Evolutionary conservation across 1,140 invertebrate genomes (phyloP), one percentile per base, ranked within the genome.

Genomic region (Helicorthomorpha holstii): DNA sequence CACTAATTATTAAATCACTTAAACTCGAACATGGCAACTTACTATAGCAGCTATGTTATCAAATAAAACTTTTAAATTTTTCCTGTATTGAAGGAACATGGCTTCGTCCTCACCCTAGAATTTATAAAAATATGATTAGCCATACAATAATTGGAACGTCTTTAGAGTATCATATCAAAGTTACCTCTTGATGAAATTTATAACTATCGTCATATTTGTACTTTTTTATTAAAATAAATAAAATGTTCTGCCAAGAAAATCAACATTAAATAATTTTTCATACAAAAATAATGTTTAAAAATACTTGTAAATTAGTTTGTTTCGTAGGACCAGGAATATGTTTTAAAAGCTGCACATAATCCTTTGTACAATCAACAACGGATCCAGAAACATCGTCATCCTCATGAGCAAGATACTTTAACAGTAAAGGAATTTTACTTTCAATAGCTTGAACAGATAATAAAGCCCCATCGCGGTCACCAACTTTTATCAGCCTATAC

Each of bases 301-400:
- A 45, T 1, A 25, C 4, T 46, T 4, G 19, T 22, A 70, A 68
- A 62, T 71, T 63, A 34, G 70, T 61, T 57, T 66, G 63, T 50
- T n/a, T 53, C 58, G 26, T 55, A 50, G 21, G 63, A 25, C 59
- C 57, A 27, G 62, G 54, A 42, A 63, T 57, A 34, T 65, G 61
- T 58, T 72, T 71, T 24, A 71, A 53, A 42, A 73, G 62, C 55
- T 69, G 67, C 29, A 78, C 69, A 56, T 77, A 78, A 51, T 74
- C 72, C 25, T 69, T 66, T 16, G 68, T 62, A 64, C 75, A 77
- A 21, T 69, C 66, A 27, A 69, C 59, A n/a, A 76, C 70, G 12
- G 68, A 65, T 24, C 63, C 62, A 0, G 75, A 77, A 1, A 76
- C 72, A 61, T 75, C 73, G 59, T 76, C 73, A 61, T 75, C 73